Evolutionary conservation across 2,888 invertebrate species (phyloP).

Genomic region (Gordius sp.): DNA sequence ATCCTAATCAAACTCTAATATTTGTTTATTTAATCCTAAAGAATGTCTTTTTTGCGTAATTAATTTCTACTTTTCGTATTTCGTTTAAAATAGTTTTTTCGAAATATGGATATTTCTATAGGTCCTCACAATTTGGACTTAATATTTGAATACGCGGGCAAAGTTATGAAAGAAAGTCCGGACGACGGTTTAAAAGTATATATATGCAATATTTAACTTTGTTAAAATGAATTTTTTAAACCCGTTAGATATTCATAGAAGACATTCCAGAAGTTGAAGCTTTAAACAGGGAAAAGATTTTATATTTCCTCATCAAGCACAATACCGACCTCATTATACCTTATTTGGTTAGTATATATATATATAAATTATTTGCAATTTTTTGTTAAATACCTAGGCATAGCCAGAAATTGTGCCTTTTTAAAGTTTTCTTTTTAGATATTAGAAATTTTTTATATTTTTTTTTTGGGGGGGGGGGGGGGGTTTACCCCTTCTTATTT

Average conservation of each 20-base stretch:
- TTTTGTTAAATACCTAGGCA: not conserved
- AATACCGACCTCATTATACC: conserved; percentile 50
- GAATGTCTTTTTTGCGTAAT: not conserved
- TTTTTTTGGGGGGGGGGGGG: not conserved
- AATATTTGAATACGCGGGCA: conserved; percentile 72
- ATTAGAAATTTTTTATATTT: not conserved
- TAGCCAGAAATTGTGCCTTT: not conserved
- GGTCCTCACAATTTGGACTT: conserved; percentile 51
- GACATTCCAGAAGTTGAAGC: conserved; percentile 55
- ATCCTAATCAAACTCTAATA: not conserved
- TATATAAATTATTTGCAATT: too few species aligned
- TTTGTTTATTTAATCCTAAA: not conserved
- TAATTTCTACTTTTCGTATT: not conserved
- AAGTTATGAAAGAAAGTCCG: conserved; percentile 59
- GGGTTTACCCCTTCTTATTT: not conserved
- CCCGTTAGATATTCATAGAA: conserved; percentile 46
- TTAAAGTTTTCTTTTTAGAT: not conserved
- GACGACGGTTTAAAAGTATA: conserved; percentile 50
- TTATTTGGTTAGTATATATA: too few species aligned
- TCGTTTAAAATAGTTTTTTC: conserved; percentile 20
- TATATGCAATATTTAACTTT: not conserved
- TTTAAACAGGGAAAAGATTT: conserved; percentile 56
- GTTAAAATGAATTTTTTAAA: conserved; percentile 14
- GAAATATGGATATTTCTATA: conserved; percentile 24
- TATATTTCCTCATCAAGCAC: conserved; percentile 61